phyloP scores from a whole-genome alignment of 1,140 invertebrate species.

The Lycorma delicatula region DNA sequence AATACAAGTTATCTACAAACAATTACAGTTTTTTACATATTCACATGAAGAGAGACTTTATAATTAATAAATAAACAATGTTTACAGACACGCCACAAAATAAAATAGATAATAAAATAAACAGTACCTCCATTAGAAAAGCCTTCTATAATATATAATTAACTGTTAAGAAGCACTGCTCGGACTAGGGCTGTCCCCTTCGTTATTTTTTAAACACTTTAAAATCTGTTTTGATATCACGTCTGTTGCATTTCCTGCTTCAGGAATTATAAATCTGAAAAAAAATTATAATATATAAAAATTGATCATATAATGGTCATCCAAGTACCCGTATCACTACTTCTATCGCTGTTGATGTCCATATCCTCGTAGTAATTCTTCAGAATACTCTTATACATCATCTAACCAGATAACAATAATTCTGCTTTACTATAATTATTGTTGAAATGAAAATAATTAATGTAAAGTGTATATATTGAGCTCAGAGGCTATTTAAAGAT shows the following conservation, averaged over 20 bases:
- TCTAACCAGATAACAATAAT: not conserved
- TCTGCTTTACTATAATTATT: conserved; percentile 4
- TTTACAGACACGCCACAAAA: no score
- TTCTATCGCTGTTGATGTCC: no score
- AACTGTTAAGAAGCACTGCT: conserved; percentile 10
- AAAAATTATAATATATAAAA: not conserved
- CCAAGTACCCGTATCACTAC: no score
- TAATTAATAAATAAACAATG: no score
- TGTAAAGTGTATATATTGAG: conserved; percentile 9
- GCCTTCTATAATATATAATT: no score
- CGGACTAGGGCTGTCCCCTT: not conserved
- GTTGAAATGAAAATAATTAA: not conserved
- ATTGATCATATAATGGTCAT: not conserved
- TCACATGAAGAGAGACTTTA: no score
- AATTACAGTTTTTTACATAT: no score
- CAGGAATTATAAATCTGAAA: conserved; percentile 74
- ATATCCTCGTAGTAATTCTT: not conserved
- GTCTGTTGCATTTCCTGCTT: conserved; percentile 83
- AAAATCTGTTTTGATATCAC: conserved; percentile 46
- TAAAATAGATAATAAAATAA: no score
- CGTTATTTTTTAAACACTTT: not conserved
- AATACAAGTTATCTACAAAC: no score
- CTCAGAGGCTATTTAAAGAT: no score
- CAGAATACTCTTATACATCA: not conserved
- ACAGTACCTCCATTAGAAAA: no score